Conservation (phyloP, 2,113 vertebrate genomes). For the Chaenocephalus aceratus region DNA sequence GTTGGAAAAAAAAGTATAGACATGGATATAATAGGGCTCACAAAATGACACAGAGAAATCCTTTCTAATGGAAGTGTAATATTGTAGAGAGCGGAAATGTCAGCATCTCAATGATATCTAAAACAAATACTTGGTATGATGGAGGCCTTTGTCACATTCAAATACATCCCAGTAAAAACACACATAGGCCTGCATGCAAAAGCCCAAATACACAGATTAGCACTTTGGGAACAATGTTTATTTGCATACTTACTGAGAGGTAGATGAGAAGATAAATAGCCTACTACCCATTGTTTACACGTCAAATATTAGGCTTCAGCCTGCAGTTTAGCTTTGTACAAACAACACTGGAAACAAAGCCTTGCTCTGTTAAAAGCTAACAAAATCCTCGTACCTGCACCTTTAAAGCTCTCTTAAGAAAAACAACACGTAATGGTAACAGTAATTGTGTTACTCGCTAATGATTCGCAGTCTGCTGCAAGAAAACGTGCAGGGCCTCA, state of each 20-base stretch:
- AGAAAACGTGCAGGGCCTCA: no score
- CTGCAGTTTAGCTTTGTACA: no score
- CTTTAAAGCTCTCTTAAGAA: not conserved
- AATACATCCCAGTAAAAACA: not conserved
- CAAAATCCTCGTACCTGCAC: not conserved
- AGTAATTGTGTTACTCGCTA: no score
- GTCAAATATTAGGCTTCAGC: not conserved
- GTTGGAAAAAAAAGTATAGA: slow-evolving; percentile 7
- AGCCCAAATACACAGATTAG: not conserved
- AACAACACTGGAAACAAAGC: not conserved
- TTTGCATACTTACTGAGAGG: not conserved
- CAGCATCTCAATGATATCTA: slow-evolving; percentile 13
- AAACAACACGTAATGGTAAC: not conserved
- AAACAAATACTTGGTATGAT: slow-evolving; percentile 24
- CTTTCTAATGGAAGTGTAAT: not conserved
- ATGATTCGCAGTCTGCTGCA: no score
- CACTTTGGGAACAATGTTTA: not conserved
- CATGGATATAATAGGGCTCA: not conserved
- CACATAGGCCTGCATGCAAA: not conserved
- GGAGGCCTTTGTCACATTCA: slow-evolving; percentile 1
- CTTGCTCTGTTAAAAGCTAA: not conserved
- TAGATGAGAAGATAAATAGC: not conserved
- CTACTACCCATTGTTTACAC: not conserved
- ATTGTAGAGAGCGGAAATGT: slow-evolving; percentile 12
- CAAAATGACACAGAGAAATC: not conserved